Conservation (phyloP, 2,888 invertebrate genomes). For the Pterostichus madidus region DNA sequence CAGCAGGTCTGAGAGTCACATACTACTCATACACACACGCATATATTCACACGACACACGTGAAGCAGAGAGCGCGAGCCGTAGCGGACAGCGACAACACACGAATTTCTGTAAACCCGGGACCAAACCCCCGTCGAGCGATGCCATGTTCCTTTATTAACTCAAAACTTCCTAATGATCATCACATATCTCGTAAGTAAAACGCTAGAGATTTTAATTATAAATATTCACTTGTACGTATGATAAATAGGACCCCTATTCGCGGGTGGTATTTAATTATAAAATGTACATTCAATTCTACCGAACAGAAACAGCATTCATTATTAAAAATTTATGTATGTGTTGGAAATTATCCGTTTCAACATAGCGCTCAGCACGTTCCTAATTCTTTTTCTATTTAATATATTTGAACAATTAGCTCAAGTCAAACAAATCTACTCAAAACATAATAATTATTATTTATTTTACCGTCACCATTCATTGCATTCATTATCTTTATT, state of each 20-base stretch:
- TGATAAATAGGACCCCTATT: constrained; percentile 61
- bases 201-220: constrained; percentile 62
- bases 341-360: constrained; percentile 31
- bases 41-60: too few species aligned
- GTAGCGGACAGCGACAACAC: constrained; percentile 1
- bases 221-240: constrained; percentile 57
- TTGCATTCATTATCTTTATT: background rate
- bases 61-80: too few species aligned
- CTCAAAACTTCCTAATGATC: constrained; percentile 62
- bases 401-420: constrained; percentile 26
- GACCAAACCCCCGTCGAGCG: constrained; percentile 32
- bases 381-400: constrained; percentile 35
- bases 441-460: constrained; percentile 25
- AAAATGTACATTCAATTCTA: constrained; percentile 57
- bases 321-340: constrained; percentile 57
- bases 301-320: constrained; percentile 48
- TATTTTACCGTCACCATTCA: constrained; percentile 8
- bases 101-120: constrained; percentile 46
- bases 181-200: constrained; percentile 63
- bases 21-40: too few species aligned
- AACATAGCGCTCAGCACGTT: constrained; percentile 35
- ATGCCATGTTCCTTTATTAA: constrained; percentile 53
- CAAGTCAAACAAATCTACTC: constrained; percentile 30
- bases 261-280: constrained; percentile 62
- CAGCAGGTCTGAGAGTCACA: background rate